Evolutionary conservation across 2,113 vertebrate species (phyloP), one percentile per base, ranked within the genome.

Genomic region (Struthio camelus): DNA sequence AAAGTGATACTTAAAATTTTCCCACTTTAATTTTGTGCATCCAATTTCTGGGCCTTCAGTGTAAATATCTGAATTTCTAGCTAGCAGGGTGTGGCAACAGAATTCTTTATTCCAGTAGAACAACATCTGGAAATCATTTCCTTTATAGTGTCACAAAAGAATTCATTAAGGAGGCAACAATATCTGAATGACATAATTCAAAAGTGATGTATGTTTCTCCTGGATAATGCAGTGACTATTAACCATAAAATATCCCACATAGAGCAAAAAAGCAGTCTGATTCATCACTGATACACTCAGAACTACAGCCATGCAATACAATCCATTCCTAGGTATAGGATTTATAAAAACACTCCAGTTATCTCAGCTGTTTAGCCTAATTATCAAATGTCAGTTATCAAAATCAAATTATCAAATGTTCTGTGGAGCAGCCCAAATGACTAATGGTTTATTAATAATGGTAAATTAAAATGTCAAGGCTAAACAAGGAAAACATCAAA

Each of bases 81-180:
- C 25, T 70, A 77, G 61, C 53, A 86, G 87, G 87, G 87, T 71
- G 72, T 86, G 90, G 77, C 42, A 62, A 75, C 6, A 24, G 46
- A 62, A 51, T 13, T 61, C 62, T 71, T 92, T 53, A 75, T 79
- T 92, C 40, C 88, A 78, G 44, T 79, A 48, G 42, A 90, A 90
- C n/a, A 69, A 82, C 91, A 95, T 88, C 93, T 96, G 95, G 89
- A 82, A 94, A 69, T 24, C 0, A 64, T 92, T 92, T 92, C 76
- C 71, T 69, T 77, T 76, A 46, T 72, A 72, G 85, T 88, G 80
- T 65, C 80, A 80, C 67, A 83, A 64, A 90, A 83, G 10, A 95
- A 94, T 76, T 87, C 73, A 67, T 86, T 50, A 77, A 94, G 61
- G 54, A 42, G 69, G 64, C 77, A 84, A 65, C 64, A 84, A 54